Evolutionary conservation across 2,797 vertebrate genomes (phyloP).

Genomic region (Chromis chromis): DNA sequence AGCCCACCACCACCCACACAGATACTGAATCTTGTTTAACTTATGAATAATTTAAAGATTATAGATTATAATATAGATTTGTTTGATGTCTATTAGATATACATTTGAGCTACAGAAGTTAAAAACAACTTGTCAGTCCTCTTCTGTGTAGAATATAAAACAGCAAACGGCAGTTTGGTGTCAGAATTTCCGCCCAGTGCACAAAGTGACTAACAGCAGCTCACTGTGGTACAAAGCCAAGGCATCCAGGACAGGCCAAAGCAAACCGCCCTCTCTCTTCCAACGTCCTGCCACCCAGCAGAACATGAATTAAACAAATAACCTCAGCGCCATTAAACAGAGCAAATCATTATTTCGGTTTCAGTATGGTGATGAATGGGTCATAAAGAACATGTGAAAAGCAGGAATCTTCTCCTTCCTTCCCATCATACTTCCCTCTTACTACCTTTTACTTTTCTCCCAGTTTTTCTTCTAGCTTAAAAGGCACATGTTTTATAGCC

Average conservation of each 20-base stretch:
- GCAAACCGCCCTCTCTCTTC: slow-evolving; percentile 26
- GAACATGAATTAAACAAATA: slow-evolving; percentile 46
- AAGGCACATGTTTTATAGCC: no score
- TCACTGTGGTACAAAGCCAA: slow-evolving; percentile 28
- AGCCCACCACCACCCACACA: neutral
- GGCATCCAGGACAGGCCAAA: slow-evolving; percentile 48
- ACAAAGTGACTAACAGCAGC: slow-evolving; percentile 42
- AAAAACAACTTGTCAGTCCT: neutral
- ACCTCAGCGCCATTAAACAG: slow-evolving; percentile 19
- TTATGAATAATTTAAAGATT: no score
- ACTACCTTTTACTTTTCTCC: no score
- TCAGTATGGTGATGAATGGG: slow-evolving; percentile 14
- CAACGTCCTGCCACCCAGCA: slow-evolving; percentile 29
- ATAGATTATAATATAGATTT: no score
- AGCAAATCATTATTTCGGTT: slow-evolving; percentile 35
- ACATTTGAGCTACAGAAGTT: neutral
- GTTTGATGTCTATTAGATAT: no score
- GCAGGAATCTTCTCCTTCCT: neutral
- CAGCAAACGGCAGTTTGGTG: slow-evolving; percentile 29
- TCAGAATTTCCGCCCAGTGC: slow-evolving; percentile 68
- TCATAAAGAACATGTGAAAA: slow-evolving; percentile 37
- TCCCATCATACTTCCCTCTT: neutral
- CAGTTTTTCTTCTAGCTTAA: no score
- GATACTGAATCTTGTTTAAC: neutral
- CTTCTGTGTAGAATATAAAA: slow-evolving; percentile 8